A percentile compares a stretch with the other conserved stretches of the same genome.
Conservation (phyloP, 2,113 vertebrate genomes). For the Taurulus bubalis region DNA sequence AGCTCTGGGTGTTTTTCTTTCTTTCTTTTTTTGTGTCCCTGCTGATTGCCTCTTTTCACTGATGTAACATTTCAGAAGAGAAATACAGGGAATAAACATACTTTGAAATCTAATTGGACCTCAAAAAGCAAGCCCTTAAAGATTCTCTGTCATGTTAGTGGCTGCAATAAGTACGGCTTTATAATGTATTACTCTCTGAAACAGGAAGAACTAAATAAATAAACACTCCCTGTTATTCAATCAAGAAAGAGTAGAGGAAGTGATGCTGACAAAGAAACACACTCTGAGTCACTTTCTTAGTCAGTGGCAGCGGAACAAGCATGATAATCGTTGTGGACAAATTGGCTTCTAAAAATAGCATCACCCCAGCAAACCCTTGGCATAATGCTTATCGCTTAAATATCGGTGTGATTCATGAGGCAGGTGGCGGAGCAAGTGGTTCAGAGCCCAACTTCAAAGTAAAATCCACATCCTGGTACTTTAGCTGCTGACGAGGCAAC, state of each 20-base stretch:
- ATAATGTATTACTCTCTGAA: slow-evolving; percentile 8
- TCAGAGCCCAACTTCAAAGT: slow-evolving; percentile 43
- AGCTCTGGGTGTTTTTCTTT: slow-evolving; percentile 40
- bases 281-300: slow-evolving; percentile 35
- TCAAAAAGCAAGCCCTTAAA: slow-evolving; percentile 3
- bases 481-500: slow-evolving; percentile 42
- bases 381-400: slow-evolving; percentile 37
- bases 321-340: slow-evolving; percentile 49
- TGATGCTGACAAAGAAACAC: slow-evolving; percentile 31
- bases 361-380: slow-evolving; percentile 35
- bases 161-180: slow-evolving; percentile 1
- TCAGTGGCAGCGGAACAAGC: slow-evolving; percentile 30
- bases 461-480: slow-evolving; percentile 41
- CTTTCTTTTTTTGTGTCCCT: slow-evolving; percentile 37
- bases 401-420: slow-evolving; percentile 36
- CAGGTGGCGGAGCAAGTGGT: slow-evolving; percentile 17
- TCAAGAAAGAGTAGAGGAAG: not conserved
- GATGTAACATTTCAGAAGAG: slow-evolving; percentile 39
- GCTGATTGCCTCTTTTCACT: slow-evolving; percentile 57
- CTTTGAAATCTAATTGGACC: slow-evolving; percentile 14
- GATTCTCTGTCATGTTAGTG: not conserved
- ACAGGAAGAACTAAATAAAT: not conserved
- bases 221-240: not conserved
- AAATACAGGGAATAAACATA: not conserved
- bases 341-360: slow-evolving; percentile 61